phyloP scores from a whole-genome alignment of 2,797 vertebrate genomes.

The Tragopan temminckii region DNA sequence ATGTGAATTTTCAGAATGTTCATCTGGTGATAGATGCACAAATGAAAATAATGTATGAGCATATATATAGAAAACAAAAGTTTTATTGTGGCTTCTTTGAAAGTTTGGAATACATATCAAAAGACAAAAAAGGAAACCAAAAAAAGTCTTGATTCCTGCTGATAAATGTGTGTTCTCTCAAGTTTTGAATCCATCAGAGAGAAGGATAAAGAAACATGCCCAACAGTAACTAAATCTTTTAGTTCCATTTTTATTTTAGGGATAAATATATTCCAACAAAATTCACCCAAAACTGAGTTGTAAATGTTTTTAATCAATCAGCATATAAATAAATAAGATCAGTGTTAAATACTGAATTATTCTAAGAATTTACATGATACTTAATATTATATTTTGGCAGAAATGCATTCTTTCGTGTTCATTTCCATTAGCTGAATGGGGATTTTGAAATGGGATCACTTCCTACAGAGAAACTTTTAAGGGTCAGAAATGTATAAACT shows the following conservation, averaged over 20 bases:
- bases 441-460: constrained; percentile 46
- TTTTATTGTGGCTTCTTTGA: constrained; percentile 73
- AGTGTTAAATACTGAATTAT: constrained; percentile 29
- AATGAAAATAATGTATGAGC: constrained; percentile 60
- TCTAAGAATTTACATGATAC: constrained; percentile 36
- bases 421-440: constrained; percentile 38
- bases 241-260: constrained; percentile 59
- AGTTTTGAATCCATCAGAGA: constrained; percentile 40
- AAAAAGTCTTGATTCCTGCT: constrained; percentile 58
- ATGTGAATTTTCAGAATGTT: constrained; percentile 61
- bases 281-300: background rate
- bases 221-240: constrained; percentile 26
- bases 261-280: constrained; percentile 26
- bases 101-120: constrained; percentile 71
- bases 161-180: constrained; percentile 68
- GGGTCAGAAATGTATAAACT: constrained; percentile 44
- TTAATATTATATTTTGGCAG: constrained; percentile 40
- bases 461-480: constrained; percentile 14
- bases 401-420: background rate
- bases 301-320: constrained; percentile 59
- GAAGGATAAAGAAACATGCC: constrained; percentile 53
- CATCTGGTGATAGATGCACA: constrained; percentile 69
- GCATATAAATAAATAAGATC: constrained; percentile 26
- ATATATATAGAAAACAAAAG: constrained; percentile 71
- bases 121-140: constrained; percentile 41